Conservation (phyloP, 2,797 vertebrate species). For the Remorina albescens region DNA sequence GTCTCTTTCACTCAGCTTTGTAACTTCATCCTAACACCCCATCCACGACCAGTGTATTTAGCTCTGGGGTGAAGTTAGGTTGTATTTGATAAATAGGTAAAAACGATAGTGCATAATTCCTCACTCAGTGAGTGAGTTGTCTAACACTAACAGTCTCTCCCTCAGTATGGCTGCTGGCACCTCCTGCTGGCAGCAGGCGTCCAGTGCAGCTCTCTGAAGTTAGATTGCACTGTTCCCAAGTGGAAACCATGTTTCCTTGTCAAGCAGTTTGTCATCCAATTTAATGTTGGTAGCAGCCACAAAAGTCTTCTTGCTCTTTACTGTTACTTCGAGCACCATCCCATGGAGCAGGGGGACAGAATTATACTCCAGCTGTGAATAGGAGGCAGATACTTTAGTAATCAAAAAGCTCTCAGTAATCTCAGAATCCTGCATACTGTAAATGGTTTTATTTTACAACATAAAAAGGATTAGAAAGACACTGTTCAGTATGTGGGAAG, state of each 20-base stretch:
- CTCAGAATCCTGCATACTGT: neutral
- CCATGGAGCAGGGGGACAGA: slow-evolving; percentile 78
- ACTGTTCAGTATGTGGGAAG: neutral
- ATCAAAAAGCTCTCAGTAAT: neutral
- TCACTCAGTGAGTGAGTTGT: slow-evolving; percentile 3
- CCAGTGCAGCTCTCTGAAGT: slow-evolving; percentile 35
- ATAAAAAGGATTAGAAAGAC: slow-evolving; percentile 2
- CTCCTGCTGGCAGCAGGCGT: slow-evolving; percentile 61
- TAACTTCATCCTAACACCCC: slow-evolving; percentile 50
- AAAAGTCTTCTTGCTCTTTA: slow-evolving; percentile 87
- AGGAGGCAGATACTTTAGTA: slow-evolving; percentile 18
- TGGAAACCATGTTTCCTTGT: slow-evolving; percentile 86
- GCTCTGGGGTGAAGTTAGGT: slow-evolving; percentile 6
- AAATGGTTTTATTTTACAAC: neutral
- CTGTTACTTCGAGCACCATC: slow-evolving; percentile 85
- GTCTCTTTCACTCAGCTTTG: slow-evolving; percentile 36
- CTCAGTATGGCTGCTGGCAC: slow-evolving; percentile 33
- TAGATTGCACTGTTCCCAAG: slow-evolving; percentile 81
- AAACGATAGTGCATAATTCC: slow-evolving; percentile 14
- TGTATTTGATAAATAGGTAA: slow-evolving; percentile 37
- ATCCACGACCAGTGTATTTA: neutral
- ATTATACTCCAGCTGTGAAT: slow-evolving; percentile 83
- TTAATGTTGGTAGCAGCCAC: slow-evolving; percentile 86
- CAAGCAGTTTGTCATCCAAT: slow-evolving; percentile 74
- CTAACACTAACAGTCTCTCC: slow-evolving; percentile 3